These are phyloP conservation scores for Microtus montanus DNA, from an alignment of 2,113 vertebrate genomes.

Conservation along the genomic window DNA sequence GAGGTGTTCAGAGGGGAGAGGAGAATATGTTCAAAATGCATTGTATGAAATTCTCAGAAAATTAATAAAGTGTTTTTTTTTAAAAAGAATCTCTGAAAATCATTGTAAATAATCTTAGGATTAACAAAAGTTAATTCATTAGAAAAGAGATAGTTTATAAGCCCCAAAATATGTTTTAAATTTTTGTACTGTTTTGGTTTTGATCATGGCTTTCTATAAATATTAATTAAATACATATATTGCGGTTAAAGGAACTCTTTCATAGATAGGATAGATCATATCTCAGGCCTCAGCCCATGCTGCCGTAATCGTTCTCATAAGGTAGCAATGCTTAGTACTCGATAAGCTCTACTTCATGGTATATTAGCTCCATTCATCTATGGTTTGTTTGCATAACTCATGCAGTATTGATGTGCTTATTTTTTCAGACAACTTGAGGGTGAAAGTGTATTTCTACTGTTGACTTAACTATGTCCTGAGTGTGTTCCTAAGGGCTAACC, in stretches of 20 bases:
- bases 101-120: neutral
- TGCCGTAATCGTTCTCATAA: neutral
- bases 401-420: neutral
- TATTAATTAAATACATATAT: neutral
- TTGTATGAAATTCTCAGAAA: neutral
- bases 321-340: neutral
- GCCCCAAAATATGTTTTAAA: neutral
- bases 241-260: conserved; percentile 13
- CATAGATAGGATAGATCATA: neutral
- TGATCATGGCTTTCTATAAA: neutral
- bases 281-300: neutral
- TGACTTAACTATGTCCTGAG: neutral
- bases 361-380: neutral
- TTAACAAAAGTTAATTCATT: neutral
- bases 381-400: neutral
- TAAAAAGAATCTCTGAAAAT: conserved; percentile 22
- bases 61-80: neutral
- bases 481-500: neutral
- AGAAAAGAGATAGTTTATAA: conserved; percentile 33
- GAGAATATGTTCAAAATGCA: neutral
- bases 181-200: neutral
- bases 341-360: neutral
- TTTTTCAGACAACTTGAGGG: neutral
- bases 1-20: neutral
- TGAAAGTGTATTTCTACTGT: neutral